A percentile compares a stretch with the other conserved stretches of the same genome.
Evolutionary conservation across 1,140 invertebrate species (phyloP).

Genomic region (Zaprionus gabonicus): DNA sequence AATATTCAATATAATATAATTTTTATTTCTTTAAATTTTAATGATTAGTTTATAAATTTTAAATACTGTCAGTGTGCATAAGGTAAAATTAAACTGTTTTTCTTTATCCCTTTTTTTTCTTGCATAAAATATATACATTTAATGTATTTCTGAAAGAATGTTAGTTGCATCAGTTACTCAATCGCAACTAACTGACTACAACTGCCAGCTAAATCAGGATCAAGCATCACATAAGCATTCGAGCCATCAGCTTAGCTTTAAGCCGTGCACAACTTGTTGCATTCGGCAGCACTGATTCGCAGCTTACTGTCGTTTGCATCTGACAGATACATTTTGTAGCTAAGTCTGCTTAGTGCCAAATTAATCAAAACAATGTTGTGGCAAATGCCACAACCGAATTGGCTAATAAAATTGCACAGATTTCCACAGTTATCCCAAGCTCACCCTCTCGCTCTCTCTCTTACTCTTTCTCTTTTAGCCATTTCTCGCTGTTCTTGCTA

Average conservation of each 20-base stretch:
- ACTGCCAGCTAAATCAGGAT: no score
- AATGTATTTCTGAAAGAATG: no score
- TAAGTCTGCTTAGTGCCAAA: conserved; percentile 53
- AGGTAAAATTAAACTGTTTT: no score
- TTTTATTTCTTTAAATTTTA: no score
- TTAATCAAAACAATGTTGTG: conserved; percentile 78
- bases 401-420: conserved; percentile 62
- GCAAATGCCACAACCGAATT: conserved; percentile 63
- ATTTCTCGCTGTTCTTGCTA: conserved; percentile 35
- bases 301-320: conserved; percentile 53
- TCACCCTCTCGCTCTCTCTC: neutral
- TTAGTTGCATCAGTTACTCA: no score
- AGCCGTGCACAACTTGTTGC: conserved; percentile 24
- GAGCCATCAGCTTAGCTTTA: conserved; percentile 25
- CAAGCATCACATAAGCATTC: no score
- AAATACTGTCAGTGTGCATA: no score
- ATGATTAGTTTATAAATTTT: no score
- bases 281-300: conserved; percentile 35
- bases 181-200: no score
- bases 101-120: no score
- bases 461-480: conserved; percentile 19
- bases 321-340: conserved; percentile 24
- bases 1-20: no score
- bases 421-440: conserved; percentile 13
- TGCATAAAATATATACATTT: no score